These are phyloP conservation scores for Cheilinus undulatus DNA, from an alignment of 2,113 vertebrate species.

Conservation along the genomic window DNA sequence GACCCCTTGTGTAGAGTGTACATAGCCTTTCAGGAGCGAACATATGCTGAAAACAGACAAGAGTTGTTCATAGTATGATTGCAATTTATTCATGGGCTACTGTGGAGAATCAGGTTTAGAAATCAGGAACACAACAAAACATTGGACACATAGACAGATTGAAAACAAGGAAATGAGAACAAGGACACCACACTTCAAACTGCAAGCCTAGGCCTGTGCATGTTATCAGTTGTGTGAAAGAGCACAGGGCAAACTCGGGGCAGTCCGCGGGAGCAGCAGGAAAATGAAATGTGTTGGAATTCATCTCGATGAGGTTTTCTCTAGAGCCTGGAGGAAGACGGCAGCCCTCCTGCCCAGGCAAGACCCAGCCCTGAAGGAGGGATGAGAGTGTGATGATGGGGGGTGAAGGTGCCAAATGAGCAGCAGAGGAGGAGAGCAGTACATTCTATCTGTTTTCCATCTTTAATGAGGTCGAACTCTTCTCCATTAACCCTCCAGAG, in stretches of 20 bases:
- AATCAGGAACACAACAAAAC: neutral
- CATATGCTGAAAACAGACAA: no score
- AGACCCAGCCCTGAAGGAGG: conserved; percentile 29
- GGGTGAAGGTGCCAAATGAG: conserved; percentile 34
- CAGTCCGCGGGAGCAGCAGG: conserved; percentile 25
- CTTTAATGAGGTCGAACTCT: conserved; percentile 43
- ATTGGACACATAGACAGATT: neutral
- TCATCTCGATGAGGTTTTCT: conserved; percentile 34
- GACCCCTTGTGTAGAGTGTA: no score
- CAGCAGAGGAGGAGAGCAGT: conserved; percentile 10
- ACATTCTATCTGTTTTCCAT: conserved; percentile 43
- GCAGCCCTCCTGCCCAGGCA: conserved; percentile 48
- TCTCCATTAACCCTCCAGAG: conserved; percentile 19
- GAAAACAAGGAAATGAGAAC: conserved; percentile 4
- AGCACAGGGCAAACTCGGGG: conserved; percentile 20
- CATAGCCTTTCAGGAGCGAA: no score
- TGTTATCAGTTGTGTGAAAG: conserved; percentile 6
- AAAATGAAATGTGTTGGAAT: conserved; percentile 60
- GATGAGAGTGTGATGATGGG: conserved; percentile 35
- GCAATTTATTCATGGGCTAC: neutral
- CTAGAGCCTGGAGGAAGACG: conserved; percentile 46
- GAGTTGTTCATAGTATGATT: neutral
- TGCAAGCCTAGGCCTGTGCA: conserved; percentile 16
- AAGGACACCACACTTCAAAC: conserved; percentile 9
- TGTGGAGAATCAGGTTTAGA: neutral